Base-by-base conservation (phyloP, 2,797 vertebrate genomes). In the Gymnodraco acuticeps region DNA sequence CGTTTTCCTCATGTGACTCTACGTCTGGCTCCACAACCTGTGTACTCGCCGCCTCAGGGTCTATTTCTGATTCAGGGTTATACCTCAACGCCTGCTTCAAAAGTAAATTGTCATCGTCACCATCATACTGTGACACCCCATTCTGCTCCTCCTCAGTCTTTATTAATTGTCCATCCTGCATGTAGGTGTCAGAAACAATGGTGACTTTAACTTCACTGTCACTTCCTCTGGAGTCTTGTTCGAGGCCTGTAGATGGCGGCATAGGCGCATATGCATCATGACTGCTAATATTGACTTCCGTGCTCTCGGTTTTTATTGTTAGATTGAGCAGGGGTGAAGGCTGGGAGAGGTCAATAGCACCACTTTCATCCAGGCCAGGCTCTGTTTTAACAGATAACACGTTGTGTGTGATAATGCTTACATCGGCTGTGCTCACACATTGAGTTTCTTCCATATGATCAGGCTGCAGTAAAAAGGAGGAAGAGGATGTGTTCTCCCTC, bases 321-420 rank as follows among this genome's bases (percentile, higher is more conserved):
- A 85, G 56, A 73, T 88, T 83, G 56, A 91, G 85, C 15, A 89
- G 81, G 0, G 75, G 19, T 10, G 87, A 77, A 9, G 86, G 64
- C 46, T 89, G 92, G 4, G 93, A 94, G 10, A 94, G 90, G 68
- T 93, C 90, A 1, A 94, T 84, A 1, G 90, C 93, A 5, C 77
- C 43, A 5, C 60, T 80, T 50, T 88, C 86, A 10, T 92, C 92
- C n/a, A 71, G 42, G 16, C 53, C 81, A 0, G 90, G 83, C 56
- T 95, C 92, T 2, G 55, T 43, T 75, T 95, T 94, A 6, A 94
- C 64, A 5, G 71, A 77, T 31, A 79, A 12, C 23, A 64, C 23
- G 31, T 63, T 75, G 10, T 61, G 62, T 20, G 33, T 23, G 15
- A 68, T 55, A 8, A 73, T 19, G 10, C n/a, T 14, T 5, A 46